Percentiles rank a stretch among this genome's conserved stretches.
phyloP scores from a whole-genome alignment of 2,113 vertebrate species.

The Hemibagrus wyckioides region DNA sequence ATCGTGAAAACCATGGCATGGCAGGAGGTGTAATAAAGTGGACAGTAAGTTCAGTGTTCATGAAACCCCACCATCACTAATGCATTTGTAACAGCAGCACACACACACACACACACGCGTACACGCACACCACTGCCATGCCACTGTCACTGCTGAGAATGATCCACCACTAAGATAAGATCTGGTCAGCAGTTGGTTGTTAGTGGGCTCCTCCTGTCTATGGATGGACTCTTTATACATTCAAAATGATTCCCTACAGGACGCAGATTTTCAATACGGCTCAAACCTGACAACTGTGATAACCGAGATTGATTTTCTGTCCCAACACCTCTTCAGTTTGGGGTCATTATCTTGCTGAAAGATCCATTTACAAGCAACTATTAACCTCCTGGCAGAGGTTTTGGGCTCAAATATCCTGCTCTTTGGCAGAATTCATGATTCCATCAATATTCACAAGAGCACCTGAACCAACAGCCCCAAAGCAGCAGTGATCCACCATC shows the following conservation, averaged over 20 bases:
- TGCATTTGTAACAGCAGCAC: neutral
- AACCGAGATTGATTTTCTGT: neutral
- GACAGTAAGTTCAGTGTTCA: neutral
- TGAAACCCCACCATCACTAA: neutral
- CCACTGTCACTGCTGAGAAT: constrained; percentile 1
- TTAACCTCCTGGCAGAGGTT: constrained; percentile 7
- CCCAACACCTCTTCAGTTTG: neutral
- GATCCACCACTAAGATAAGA: neutral
- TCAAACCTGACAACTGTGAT: neutral
- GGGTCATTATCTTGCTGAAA: neutral
- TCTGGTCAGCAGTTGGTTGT: neutral
- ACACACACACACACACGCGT: neutral
- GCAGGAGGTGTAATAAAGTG: neutral
- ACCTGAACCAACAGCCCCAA: neutral
- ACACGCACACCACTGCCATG: neutral
- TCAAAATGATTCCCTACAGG: neutral
- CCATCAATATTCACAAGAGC: constrained; percentile 11
- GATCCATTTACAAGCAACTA: neutral
- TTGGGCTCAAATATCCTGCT: neutral
- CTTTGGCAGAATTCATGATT: neutral
- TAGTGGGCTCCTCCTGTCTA: neutral
- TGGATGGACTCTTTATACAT: neutral
- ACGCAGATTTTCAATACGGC: neutral
- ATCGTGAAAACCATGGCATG: too few species aligned
- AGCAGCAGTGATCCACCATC: neutral